Evolutionary conservation across 2,888 invertebrate genomes (phyloP), one percentile per base, ranked within the genome.

Genomic region (Drosophila neonasuta): DNA sequence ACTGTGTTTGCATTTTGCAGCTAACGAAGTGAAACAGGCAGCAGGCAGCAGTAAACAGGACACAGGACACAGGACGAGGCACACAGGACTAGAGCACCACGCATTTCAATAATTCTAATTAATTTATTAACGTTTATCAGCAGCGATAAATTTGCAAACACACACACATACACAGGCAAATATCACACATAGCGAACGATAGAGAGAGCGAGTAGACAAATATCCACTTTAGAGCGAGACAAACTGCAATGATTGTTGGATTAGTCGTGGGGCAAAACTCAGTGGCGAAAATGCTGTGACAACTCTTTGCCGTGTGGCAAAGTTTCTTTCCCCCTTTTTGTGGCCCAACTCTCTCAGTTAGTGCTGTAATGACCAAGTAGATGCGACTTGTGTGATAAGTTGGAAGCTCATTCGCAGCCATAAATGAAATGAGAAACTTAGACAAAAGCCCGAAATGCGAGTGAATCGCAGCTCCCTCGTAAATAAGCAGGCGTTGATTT

Each of bases 21-120:
- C 30, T 17, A 69, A 51, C 67, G 67, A 48, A 58, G 59, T 46
- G 44, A 41, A 55, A 44, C 44, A n/a, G 62, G 39, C 51, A 46
- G 17, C 52, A 45, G 49, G 24, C 39, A 41, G 6, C 60, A 63
- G 74, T 17, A 50, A 46, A 30, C 57, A 56, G 34, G 34, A 20
- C 39, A 51, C 66, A 65, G 76, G 30, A 56, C 52, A 51, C 66
- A 65, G 76, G 30, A 56, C 52, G 48, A 57, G 48, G 42, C 59
- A 36, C 63, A 62, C 63, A 58, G 45, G 45, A 42, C 39, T 57
- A 57, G 65, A 52, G 49, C 62, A 61, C 69, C 71, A 79, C 77
- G 83, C 90, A 90, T 90, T 90, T 90, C 90, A 90, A 90, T 90
- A 90, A 89, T 90, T 90, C 90, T 90, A 90, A 90, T 90, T 90